These are phyloP conservation scores for Bathynomus jamesi DNA, from an alignment of 1,140 invertebrate species.

Conservation along the genomic window DNA sequence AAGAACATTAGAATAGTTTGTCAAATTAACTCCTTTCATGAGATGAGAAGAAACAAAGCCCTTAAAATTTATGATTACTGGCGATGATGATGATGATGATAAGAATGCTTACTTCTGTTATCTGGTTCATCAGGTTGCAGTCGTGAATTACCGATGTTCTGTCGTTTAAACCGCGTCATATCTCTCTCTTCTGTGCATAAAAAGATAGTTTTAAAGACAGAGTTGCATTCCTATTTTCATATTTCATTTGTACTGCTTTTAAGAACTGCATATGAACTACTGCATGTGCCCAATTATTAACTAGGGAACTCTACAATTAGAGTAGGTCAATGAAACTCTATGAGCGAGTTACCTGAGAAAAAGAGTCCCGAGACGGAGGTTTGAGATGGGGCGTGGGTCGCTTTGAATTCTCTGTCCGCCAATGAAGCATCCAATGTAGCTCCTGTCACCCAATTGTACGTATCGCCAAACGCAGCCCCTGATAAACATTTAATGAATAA, in stretches of 20 bases:
- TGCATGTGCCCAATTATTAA: no score
- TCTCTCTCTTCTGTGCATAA: conserved; percentile 5
- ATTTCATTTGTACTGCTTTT: no score
- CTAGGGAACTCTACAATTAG: no score
- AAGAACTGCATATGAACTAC: no score
- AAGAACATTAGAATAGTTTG: no score
- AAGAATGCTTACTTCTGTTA: conserved; percentile 10
- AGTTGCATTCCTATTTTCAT: no score
- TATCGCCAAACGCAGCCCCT: conserved; percentile 5
- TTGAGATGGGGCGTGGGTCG: conserved; percentile 14
- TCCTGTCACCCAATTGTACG: conserved; percentile 21
- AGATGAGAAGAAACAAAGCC: no score
- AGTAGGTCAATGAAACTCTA: no score
- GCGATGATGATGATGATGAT: no score
- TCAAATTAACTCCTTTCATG: no score
- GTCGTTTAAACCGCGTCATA: conserved; percentile 14
- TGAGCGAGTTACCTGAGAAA: neutral
- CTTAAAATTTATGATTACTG: no score
- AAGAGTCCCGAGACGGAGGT: conserved; percentile 9
- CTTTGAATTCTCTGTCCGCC: conserved; percentile 23
- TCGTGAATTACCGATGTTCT: conserved; percentile 14
- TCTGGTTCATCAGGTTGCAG: conserved; percentile 10
- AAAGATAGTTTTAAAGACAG: neutral
- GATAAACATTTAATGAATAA: neutral
- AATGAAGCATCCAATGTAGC: conserved; percentile 22